Percentiles rank a stretch among this genome's conserved stretches.
Conservation (phyloP, 1,140 invertebrate species). For the Musca domestica region DNA sequence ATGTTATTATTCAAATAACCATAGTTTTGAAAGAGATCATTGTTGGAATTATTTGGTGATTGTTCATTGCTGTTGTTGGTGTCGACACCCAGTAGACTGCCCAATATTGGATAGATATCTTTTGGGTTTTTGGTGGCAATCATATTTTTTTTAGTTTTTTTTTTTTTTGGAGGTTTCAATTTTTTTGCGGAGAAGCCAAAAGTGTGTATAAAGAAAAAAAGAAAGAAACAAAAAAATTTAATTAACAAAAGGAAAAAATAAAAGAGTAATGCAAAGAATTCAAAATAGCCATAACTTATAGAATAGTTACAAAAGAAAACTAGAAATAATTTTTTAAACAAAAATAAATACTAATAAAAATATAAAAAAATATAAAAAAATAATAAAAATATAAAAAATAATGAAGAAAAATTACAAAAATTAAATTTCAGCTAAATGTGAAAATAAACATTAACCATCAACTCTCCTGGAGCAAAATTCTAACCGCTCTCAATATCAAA, state of each 20-base stretch:
- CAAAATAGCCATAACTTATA: no score
- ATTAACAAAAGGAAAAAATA: conserved; percentile 30
- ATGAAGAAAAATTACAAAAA: no score
- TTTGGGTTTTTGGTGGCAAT: neutral
- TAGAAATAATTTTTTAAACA: no score
- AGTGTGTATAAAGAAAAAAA: conserved; percentile 30
- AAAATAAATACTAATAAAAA: no score
- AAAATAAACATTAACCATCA: no score
- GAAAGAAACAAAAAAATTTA: conserved; percentile 31
- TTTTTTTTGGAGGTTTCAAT: neutral
- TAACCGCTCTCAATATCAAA: no score
- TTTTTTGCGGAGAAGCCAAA: conserved; percentile 7
- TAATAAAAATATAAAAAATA: no score
- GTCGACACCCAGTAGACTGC: conserved; percentile 50
- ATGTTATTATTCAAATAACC: conserved; percentile 41
- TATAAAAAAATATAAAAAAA: no score
- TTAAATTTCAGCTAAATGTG: no score
- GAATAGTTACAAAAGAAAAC: no score
- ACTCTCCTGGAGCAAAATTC: no score
- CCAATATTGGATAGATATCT: conserved; percentile 52
- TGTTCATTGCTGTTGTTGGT: conserved; percentile 34
- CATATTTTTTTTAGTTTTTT: neutral
- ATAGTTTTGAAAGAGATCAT: conserved; percentile 32
- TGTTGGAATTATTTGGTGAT: conserved; percentile 27
- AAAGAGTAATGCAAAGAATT: no score